Base-by-base conservation (phyloP, 2,797 vertebrate genomes). In the Peromyscus nudipes region DNA sequence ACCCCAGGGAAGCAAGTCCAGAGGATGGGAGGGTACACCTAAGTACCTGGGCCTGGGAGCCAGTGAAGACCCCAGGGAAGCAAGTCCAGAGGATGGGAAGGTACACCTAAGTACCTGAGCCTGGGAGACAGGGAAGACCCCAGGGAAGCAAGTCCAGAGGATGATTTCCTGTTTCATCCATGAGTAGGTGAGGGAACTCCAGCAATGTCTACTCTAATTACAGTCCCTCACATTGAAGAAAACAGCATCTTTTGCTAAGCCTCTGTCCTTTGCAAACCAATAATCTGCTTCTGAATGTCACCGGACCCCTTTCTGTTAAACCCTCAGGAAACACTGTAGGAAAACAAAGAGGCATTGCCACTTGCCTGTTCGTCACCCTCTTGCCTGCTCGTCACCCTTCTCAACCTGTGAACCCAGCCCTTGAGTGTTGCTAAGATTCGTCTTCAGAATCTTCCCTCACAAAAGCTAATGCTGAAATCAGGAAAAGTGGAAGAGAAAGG, bases 161-260 rank as follows among this genome's bases (percentile, higher is more conserved):
- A 64, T 46, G 31, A 7, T 85, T 55, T 65, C 43, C n/a, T 62
- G 62, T 46, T 29, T 14, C 10, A 1, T n/a, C 40, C 25, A 4
- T 0, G 0, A 4, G 27, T 10, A 1, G 13, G 52, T 0, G 49
- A 46, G 14, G 12, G 16, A 19, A 37, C 4, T 49, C 6, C 0
- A 0, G 29, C 31, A 0, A 37, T 40, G 43, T 43, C 31, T n/a
- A 13, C 43, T 40, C 49, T 60, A 1, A 2, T 17, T 21, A 37
- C 0, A 65, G 8, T 6, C 23, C 69, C 25, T 52, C 29, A 10
- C 4, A 0, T 67, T 46, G 49, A 34, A 12, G 46, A 37, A 67
- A 73, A 11, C 3, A 19, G 17, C 6, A 79, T 31, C 55, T 29
- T 14, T 4, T 52, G 75, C 85, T 55, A 16, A 7, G 79, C 57